Evolutionary conservation across 2,888 invertebrate species (phyloP).

Genomic region (Macroteleia sp.): DNA sequence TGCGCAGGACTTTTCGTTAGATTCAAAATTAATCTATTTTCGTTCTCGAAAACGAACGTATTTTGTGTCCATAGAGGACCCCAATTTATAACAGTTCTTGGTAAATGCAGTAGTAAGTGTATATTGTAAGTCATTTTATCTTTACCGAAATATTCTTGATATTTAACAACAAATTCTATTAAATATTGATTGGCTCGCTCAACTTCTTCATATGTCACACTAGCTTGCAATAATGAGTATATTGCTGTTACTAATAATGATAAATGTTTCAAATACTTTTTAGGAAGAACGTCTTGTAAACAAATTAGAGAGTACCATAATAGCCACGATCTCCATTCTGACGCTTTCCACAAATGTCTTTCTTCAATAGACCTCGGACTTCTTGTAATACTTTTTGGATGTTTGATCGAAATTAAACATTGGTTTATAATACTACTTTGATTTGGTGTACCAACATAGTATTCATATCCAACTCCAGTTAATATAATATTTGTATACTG

Average conservation of each 20-base stretch:
- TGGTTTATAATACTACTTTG: no score
- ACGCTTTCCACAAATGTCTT: no score
- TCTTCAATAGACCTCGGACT: conserved; percentile 5
- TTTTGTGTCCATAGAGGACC: no score
- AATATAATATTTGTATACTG: conserved; percentile 30
- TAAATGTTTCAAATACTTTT: no score
- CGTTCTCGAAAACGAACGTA: no score
- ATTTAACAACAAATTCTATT: background rate
- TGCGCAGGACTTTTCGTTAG: no score
- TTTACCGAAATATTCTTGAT: conserved; percentile 23
- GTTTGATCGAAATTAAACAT: background rate
- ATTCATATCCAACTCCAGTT: background rate
- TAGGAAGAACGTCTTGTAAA: conserved; percentile 2
- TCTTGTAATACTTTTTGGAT: conserved; percentile 12
- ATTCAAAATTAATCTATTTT: no score
- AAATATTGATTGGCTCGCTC: background rate
- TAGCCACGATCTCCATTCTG: no score
- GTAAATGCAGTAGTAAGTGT: no score
- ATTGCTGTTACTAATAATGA: background rate
- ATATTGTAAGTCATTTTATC: conserved; percentile 12
- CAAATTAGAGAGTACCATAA: no score
- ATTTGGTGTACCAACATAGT: conserved; percentile 23
- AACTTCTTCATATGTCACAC: background rate
- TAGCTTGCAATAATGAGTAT: background rate
- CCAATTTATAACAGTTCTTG: no score